These are phyloP conservation scores for Channa argus DNA, from an alignment of 2,113 vertebrate genomes.

Conservation along the genomic window DNA sequence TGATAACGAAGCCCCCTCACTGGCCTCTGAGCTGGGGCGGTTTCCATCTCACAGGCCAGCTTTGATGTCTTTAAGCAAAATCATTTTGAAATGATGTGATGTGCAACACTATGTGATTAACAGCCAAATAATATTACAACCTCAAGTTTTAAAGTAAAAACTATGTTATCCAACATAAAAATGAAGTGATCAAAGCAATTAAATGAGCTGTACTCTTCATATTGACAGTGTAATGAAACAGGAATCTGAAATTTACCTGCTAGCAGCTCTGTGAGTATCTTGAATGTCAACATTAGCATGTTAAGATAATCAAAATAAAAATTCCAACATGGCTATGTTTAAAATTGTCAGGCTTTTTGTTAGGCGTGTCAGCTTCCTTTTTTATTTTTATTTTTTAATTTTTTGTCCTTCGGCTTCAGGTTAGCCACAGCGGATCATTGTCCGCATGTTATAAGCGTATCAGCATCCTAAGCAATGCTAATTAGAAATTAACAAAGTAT, in stretches of 20 bases:
- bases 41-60: slow-evolving; percentile 28
- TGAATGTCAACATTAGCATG: neutral
- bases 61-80: slow-evolving; percentile 17
- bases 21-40: slow-evolving; percentile 6
- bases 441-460: too few species aligned
- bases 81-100: slow-evolving; percentile 23
- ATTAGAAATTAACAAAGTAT: too few species aligned
- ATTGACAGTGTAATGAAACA: neutral
- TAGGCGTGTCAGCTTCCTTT: too few species aligned
- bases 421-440: too few species aligned
- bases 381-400: too few species aligned
- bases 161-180: neutral
- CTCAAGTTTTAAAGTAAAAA: too few species aligned
- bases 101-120: neutral
- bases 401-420: too few species aligned
- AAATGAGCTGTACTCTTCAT: neutral
- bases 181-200: neutral
- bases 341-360: neutral
- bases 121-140: neutral
- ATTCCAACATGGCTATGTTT: neutral
- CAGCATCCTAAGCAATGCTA: too few species aligned
- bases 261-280: neutral
- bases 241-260: neutral
- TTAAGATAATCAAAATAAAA: neutral
- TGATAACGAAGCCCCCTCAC: slow-evolving; percentile 30